Base-by-base conservation (phyloP, 2,113 vertebrate genomes). In the Poecilia latipinna region DNA sequence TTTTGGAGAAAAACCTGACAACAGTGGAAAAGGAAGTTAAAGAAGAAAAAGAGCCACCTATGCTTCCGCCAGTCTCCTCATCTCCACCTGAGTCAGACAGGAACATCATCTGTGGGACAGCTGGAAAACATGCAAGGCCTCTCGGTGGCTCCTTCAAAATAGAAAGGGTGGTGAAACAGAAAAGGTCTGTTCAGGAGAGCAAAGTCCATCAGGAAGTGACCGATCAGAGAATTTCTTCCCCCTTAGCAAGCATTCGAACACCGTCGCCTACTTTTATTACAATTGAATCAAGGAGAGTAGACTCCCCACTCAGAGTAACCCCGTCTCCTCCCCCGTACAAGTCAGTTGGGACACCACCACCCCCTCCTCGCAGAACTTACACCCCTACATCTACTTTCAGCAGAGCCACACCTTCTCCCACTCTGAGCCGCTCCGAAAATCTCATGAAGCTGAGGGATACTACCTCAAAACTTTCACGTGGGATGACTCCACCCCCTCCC, bases 251-350 rank as follows among this genome's bases (percentile, higher is more conserved):
- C 90, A 95, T 94, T 81, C 91, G 95, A 13, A 94, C 96, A 0
- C 95, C 95, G 0, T 98, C 97, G 0, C 97, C 97, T 24, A 96
- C 96, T 4, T 98, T 95, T 60, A 97, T 98, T 32, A 97, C 94
- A 7, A 97, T 98, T 19, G 97, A 97, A 64, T 97, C 96, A 0
- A 91, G 95, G 61, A 86, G 90, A 74, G 87, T 94, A 8, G 95
- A 96, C 66, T 94, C 93, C 0, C 93, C 96, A 1, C 74, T 94
- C 0, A 86, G 87, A 35, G 93, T 94, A 26, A 90, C 89, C 17
- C 89, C 91, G 4, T 94, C 95, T 35, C 95, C 94, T 6, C 94
- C 92, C 2, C 92, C 90, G 1, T 92, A 93, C 82, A 94, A 88
- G 65, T 91, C 93, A 2, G 71, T 83, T 1, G 86, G 88, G 28